Base-by-base conservation (phyloP, 2,797 vertebrate species). In the Benthosema pterotum region DNA sequence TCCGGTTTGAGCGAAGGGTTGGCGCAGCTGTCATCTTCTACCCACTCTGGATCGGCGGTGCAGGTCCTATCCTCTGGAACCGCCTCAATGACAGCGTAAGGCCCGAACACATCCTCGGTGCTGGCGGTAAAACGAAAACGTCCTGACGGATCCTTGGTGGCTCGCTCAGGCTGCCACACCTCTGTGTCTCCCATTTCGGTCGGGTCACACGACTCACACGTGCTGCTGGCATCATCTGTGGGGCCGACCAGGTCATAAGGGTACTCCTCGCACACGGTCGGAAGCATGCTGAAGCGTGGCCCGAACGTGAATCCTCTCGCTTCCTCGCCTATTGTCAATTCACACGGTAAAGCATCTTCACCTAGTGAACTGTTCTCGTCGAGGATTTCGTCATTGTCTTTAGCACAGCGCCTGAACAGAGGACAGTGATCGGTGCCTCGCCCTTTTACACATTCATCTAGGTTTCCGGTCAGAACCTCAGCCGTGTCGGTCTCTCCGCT, bases 131-230 rank as follows among this genome's bases (percentile, higher is more conserved):
- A 91, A 19, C 90, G 81, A 51, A 93, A 93, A 59, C 91, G 89
- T 15, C 91, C 91, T 0, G 91, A 90, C 42, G 70, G 57, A 54
- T 93, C 92, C 81, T 92, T 93, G 60, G 90, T 92, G 67, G 91
- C 91, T 25, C 92, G 78, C 60, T 91, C 92, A n/a, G 91, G 89
- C 76, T 94, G 92, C 92, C 93, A 93, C 6, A 86, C 88, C 58
- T 81, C 87, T 11, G 79, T 71, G 43, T 90, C 87, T 2, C 83
- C 87, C 4, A 80, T 71, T 74, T 90, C 90, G 57, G 75, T 63
- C 3, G 81, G 69, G 65, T 89, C 89, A 57, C 86, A 88, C 22
- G 88, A 87, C 61, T 90, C 89, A 65, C 85, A 78, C 42, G 89
- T 85, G 57, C 89, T 87, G 53, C 87, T 90, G 9, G 80, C 88